Evolutionary conservation across 2,113 vertebrate species (phyloP).

Genomic region (Amphilophus citrinellus): DNA sequence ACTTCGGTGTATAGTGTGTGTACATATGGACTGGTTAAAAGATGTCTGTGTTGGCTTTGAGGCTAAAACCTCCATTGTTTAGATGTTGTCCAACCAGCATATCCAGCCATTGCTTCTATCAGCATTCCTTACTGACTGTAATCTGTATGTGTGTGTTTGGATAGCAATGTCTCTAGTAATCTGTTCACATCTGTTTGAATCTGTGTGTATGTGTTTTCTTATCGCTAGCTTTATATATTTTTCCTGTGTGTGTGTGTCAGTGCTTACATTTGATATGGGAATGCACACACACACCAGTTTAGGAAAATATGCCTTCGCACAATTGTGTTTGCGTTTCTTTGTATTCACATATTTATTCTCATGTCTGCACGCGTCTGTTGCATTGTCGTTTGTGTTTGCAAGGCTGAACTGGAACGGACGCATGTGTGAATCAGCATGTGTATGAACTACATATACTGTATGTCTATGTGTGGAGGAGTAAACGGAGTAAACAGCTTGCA

Average conservation of each 20-base stretch:
- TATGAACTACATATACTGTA: slow-evolving; percentile 24
- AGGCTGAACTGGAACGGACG: not conserved
- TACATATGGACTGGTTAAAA: slow-evolving; percentile 18
- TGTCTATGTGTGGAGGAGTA: slow-evolving; percentile 33
- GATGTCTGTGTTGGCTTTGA: slow-evolving; percentile 22
- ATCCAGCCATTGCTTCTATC: slow-evolving; percentile 40
- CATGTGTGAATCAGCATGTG: slow-evolving; percentile 1
- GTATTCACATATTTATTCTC: slow-evolving; percentile 21
- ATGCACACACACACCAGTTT: not conserved
- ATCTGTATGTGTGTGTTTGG: slow-evolving; percentile 19
- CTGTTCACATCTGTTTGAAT: slow-evolving; percentile 18
- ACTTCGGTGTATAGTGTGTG: not conserved
- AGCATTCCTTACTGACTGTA: slow-evolving; percentile 47
- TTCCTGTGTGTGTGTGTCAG: not conserved
- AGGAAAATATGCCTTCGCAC: slow-evolving; percentile 1
- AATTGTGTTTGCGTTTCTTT: slow-evolving; percentile 35
- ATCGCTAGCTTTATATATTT: not conserved
- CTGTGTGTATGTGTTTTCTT: slow-evolving; percentile 8
- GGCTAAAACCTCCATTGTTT: slow-evolving; percentile 54
- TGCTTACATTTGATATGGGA: not conserved
- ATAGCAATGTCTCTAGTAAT: slow-evolving; percentile 18
- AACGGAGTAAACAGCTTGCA: slow-evolving; percentile 50
- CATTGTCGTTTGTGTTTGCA: slow-evolving; percentile 20
- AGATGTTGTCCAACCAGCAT: slow-evolving; percentile 45
- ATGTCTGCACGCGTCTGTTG: slow-evolving; percentile 17